Conservation (phyloP, 2,797 vertebrate species). For the Cygnus olor region DNA sequence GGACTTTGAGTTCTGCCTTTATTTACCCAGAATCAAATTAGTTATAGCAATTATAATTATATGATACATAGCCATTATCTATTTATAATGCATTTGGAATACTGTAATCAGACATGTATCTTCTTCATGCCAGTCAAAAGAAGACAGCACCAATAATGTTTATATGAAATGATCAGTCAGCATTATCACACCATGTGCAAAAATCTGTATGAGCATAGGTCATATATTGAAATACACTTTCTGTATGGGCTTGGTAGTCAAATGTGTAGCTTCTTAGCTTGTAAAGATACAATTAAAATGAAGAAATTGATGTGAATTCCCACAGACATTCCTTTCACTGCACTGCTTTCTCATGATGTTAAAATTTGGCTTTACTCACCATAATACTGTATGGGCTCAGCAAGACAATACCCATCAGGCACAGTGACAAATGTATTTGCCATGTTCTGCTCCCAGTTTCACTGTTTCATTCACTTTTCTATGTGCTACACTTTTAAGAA, state of each 20-base stretch:
- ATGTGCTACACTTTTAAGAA: neutral
- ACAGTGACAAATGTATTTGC: conserved; percentile 85
- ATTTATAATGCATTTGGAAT: neutral
- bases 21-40: neutral
- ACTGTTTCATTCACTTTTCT: conserved; percentile 68
- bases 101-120: neutral
- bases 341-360: neutral
- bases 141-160: neutral
- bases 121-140: neutral
- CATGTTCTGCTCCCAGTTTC: conserved; percentile 72
- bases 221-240: neutral
- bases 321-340: neutral
- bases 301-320: neutral
- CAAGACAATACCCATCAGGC: conserved; percentile 84
- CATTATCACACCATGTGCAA: neutral
- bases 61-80: neutral
- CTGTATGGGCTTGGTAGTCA: neutral
- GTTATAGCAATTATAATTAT: neutral
- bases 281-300: neutral
- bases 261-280: neutral
- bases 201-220: neutral
- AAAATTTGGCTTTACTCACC: conserved; percentile 80
- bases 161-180: neutral
- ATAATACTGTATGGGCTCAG: conserved; percentile 88
- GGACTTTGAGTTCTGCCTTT: neutral